Conservation (phyloP, 2,888 invertebrate genomes). For the Caenorhabditis sp. region DNA sequence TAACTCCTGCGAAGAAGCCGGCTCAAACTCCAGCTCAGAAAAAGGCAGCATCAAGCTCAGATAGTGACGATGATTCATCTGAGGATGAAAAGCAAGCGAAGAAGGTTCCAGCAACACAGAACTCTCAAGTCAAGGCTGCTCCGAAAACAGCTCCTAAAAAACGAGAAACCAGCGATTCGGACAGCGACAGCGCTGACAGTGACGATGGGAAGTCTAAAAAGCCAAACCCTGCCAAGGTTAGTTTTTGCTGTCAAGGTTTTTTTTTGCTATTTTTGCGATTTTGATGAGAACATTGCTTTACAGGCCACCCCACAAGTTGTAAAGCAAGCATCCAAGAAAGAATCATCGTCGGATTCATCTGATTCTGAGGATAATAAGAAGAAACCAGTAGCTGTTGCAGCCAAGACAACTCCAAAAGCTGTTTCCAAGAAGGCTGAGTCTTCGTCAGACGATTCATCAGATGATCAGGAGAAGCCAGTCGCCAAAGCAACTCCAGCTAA, state of each 20-base stretch:
- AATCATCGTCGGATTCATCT: conserved; percentile 40
- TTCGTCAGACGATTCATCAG: conserved; percentile 59
- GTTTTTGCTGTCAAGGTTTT: not conserved
- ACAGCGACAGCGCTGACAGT: conserved; percentile 26
- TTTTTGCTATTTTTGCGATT: not conserved
- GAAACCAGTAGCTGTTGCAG: conserved; percentile 59
- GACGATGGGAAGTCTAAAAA: conserved; percentile 14
- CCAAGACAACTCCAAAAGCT: conserved; percentile 36
- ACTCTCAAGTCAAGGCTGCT: not conserved
- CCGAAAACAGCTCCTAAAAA: conserved; percentile 48
- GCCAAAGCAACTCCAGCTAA: conserved; percentile 39
- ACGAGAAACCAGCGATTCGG: conserved; percentile 25
- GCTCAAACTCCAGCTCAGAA: conserved; percentile 56
- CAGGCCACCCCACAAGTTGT: not conserved
- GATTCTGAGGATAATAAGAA: conserved; percentile 68
- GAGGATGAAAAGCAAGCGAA: conserved; percentile 52
- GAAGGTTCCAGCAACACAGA: conserved; percentile 15
- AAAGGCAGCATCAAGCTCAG: conserved; percentile 54
- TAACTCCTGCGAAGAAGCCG: conserved; percentile 40
- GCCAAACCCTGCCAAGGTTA: conserved; percentile 37
- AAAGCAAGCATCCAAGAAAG: conserved; percentile 50
- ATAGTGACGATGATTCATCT: conserved; percentile 31
- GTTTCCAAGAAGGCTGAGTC: conserved; percentile 66
- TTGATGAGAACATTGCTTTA: not conserved
- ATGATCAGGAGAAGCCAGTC: conserved; percentile 39